Evolutionary conservation across 2,888 invertebrate species (phyloP).

Genomic region (Leistus spinibarbis): DNA sequence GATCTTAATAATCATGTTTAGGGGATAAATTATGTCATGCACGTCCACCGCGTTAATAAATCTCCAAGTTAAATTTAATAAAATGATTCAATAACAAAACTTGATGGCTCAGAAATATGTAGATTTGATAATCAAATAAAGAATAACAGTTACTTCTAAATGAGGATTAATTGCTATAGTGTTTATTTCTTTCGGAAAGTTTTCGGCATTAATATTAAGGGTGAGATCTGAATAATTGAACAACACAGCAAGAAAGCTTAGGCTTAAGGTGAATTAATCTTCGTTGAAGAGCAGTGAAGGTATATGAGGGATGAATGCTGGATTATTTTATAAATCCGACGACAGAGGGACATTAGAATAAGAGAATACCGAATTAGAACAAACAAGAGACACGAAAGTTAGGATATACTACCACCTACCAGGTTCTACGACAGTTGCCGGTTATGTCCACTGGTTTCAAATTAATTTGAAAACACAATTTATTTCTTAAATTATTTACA

Average conservation of each 20-base stretch:
- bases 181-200: background rate
- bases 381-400: constrained; percentile 24
- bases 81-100: background rate
- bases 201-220: background rate
- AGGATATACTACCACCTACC: constrained; percentile 15
- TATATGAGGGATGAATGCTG: constrained; percentile 36
- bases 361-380: constrained; percentile 37
- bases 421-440: constrained; percentile 9
- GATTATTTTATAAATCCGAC: constrained; percentile 35
- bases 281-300: constrained; percentile 30
- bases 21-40: constrained; percentile 31
- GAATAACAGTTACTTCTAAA: background rate
- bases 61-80: background rate
- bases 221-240: background rate
- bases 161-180: background rate
- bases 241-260: background rate
- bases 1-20: constrained; percentile 31
- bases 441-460: constrained; percentile 1
- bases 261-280: constrained; percentile 32
- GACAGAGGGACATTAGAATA: constrained; percentile 31
- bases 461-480: background rate
- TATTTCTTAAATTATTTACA: background rate
- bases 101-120: background rate
- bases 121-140: background rate
- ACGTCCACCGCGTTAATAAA: background rate